These are phyloP conservation scores for Morpho achilles DNA, from an alignment of 2,888 invertebrate species.

Conservation along the genomic window DNA sequence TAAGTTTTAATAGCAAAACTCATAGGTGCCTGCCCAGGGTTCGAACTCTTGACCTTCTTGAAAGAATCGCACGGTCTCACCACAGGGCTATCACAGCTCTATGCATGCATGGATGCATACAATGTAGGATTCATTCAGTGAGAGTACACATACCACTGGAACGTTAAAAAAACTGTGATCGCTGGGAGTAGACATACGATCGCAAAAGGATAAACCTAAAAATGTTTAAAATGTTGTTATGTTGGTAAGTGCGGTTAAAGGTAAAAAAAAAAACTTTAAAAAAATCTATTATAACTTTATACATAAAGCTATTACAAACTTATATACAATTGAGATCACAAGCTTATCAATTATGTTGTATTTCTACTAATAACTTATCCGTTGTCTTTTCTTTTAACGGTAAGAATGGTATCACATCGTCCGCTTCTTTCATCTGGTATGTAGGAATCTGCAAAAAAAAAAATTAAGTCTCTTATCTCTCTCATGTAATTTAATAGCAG, in stretches of 20 bases:
- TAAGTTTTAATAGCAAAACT: too few species aligned
- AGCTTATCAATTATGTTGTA: conserved; percentile 5
- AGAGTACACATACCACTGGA: too few species aligned
- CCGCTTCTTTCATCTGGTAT: conserved; percentile 67
- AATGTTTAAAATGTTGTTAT: too few species aligned
- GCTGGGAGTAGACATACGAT: too few species aligned
- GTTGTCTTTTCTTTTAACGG: conserved; percentile 54
- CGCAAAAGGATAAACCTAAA: not conserved
- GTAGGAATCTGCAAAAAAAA: conserved; percentile 58
- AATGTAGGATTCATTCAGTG: too few species aligned
- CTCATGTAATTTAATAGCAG: too few species aligned
- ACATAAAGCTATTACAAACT: conserved; percentile 15
- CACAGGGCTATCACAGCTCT: not conserved
- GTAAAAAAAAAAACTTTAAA: not conserved
- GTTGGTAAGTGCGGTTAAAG: not conserved
- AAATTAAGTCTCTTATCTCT: too few species aligned
- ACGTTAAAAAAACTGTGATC: too few species aligned
- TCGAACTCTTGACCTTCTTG: too few species aligned
- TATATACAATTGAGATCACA: conserved; percentile 23
- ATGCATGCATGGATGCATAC: too few species aligned
- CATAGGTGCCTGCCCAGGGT: too few species aligned
- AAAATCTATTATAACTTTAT: conserved; percentile 9
- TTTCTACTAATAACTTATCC: conserved; percentile 56
- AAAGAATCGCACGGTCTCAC: too few species aligned
- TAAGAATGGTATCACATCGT: conserved; percentile 63